phyloP scores from a whole-genome alignment of 2,113 vertebrate genomes.

The Tautogolabrus adspersus region DNA sequence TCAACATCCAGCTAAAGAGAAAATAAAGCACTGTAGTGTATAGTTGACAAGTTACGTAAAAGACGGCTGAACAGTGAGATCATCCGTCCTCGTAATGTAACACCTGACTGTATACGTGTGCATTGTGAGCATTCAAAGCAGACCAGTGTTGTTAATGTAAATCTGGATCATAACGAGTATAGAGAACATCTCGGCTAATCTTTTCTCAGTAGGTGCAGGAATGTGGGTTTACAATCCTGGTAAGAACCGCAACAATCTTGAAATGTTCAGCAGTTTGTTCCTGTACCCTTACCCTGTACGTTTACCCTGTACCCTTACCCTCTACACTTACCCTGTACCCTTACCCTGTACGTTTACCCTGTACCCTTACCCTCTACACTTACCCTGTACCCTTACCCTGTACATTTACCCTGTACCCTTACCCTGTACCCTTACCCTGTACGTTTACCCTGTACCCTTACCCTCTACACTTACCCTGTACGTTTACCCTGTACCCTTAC shows the following conservation, averaged over 20 bases:
- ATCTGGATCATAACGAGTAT: background rate
- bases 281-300: slow-evolving; percentile 5
- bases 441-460: background rate
- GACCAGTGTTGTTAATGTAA: background rate
- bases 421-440: too few species aligned
- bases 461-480: too few species aligned
- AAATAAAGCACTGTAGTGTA: slow-evolving; percentile 4
- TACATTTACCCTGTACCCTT: background rate
- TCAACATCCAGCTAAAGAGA: slow-evolving; percentile 40
- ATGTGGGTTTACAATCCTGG: slow-evolving; percentile 41
- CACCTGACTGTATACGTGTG: slow-evolving; percentile 32
- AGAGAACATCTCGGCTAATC: background rate
- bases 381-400: slow-evolving; percentile 3
- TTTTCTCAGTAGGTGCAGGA: slow-evolving; percentile 9
- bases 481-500: too few species aligned
- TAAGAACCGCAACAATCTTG: background rate
- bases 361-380: too few species aligned
- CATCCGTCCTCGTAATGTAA: slow-evolving; percentile 25
- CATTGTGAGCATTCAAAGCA: slow-evolving; percentile 3
- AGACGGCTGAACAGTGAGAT: background rate
- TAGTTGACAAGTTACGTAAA: slow-evolving; percentile 44
- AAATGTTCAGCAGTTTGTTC: slow-evolving; percentile 5
- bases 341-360: too few species aligned
- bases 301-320: too few species aligned
- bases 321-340: too few species aligned